Evolutionary conservation across 2,113 vertebrate genomes (phyloP), one percentile per base, ranked within the genome.

Genomic region (Noturus placidus): DNA sequence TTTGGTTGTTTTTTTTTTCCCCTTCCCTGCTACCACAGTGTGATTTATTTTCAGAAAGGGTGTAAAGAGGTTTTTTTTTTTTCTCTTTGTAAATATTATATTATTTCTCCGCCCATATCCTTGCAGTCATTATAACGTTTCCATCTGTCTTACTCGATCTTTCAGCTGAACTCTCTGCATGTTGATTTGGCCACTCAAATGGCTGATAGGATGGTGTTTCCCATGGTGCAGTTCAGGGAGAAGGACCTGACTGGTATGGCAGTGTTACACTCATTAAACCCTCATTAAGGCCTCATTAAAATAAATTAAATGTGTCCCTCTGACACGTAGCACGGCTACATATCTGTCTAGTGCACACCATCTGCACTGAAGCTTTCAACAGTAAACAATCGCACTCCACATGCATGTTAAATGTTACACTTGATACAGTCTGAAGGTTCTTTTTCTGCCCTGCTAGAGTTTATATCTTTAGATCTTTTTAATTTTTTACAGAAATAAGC

Each of bases 191-290:
- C 98, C 84, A 97, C 95, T 86, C 97, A 98, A 93, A 93, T 99
- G 92, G 98, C 98, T 6, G 97, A 99, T 94, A 96, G 96, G 72
- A 98, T 99, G 98, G 95, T 99, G 87, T 97, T 97, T 87, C 98
- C 98, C 72, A 94, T 99, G 91, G 97, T 99, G 92, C 97, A 97
- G 11, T 99, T 99, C 92, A 94, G 98, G 91, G 98, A 99, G 93
- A 99, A 98, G 88, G 98, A 99, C 92, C 97, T 99, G 85, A 99
- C 98, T 93, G 98, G 98, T 99, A 96, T 27, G 85, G 27, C 9
- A 3, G 81, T n/a, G 38, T 65, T 83, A 46, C n/a, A 50, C 82
- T 69, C 63, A 69, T 69, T 84, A 54, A 52, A 84, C 78, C 77
- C 77, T 56, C 77, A 56, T 79, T 79, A 79, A 79, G 67, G 25